Conservation (phyloP, 2,888 invertebrate species). For the Pachycephus smyrnensis region DNA sequence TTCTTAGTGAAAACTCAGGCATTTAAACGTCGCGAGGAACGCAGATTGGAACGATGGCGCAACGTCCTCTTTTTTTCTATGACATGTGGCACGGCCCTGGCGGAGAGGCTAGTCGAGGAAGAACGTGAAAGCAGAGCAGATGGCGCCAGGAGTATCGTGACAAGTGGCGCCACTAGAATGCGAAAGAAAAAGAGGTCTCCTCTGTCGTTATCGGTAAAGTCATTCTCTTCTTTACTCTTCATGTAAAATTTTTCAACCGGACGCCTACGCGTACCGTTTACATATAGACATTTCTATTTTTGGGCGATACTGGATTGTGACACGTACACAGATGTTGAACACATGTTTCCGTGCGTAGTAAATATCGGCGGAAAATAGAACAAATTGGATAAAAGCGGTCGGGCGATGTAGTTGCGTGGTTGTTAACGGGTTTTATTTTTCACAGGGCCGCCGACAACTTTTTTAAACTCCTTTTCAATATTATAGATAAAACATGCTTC, state of each 20-base stretch:
- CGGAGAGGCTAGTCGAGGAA: background rate
- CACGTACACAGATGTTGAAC: conserved; percentile 43
- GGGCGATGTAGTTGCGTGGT: background rate
- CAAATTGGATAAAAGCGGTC: conserved; percentile 8
- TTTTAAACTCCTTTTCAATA: background rate
- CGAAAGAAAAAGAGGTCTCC: conserved; percentile 1
- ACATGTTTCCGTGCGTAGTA: conserved; percentile 38
- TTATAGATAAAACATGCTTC: background rate
- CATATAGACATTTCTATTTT: conserved; percentile 22
- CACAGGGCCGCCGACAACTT: background rate
- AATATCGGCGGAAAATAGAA: conserved; percentile 35
- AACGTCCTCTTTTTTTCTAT: background rate
- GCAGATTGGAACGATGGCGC: background rate
- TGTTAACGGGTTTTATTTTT: background rate
- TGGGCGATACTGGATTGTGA: conserved; percentile 28
- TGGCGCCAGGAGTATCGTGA: conserved; percentile 31
- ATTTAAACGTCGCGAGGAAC: background rate
- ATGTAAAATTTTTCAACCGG: background rate
- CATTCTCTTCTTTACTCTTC: background rate
- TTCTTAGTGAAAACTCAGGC: background rate
- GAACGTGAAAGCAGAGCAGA: conserved; percentile 6
- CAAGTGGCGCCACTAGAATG: conserved; percentile 29
- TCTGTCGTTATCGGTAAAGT: conserved; percentile 36
- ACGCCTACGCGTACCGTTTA: background rate
- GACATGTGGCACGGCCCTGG: background rate